These are phyloP conservation scores for Cliona cf. orientalis DNA, from an alignment of 37 sponge, comb jelly and placozoan genomes.

Conservation along the genomic window DNA sequence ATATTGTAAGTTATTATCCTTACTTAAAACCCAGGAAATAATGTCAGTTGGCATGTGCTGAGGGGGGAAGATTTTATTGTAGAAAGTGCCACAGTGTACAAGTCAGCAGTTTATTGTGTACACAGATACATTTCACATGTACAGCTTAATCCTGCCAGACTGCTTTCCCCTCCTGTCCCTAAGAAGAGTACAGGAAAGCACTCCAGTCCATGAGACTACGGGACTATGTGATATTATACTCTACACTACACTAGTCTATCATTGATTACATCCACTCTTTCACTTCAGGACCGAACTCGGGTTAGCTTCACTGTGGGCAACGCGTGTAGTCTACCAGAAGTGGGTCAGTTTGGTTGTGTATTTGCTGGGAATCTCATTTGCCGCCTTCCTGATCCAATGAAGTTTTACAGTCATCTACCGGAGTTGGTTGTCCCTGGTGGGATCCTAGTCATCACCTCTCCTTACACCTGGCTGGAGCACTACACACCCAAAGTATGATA, in stretches of 20 bases:
- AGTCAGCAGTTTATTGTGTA: too few relatives aligned
- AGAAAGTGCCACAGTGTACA: too few relatives aligned
- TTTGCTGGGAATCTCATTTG: conserved; percentile 88
- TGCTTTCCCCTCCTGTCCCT: too few relatives aligned
- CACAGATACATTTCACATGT: too few relatives aligned
- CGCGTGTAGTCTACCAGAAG: conserved; percentile 73
- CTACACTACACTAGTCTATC: too few relatives aligned
- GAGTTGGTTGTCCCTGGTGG: conserved; percentile 80
- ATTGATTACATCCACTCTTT: too few relatives aligned
- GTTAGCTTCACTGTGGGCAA: conserved; percentile 72
- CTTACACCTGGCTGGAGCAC: conserved; percentile 85
- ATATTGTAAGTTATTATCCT: conserved; percentile 57
- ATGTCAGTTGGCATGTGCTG: too few relatives aligned
- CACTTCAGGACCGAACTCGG: conserved; percentile 61
- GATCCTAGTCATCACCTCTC: conserved; percentile 81
- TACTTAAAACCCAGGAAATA: not conserved
- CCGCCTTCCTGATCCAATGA: conserved; percentile 71
- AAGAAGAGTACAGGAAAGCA: too few relatives aligned
- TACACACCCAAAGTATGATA: conserved; percentile 80
- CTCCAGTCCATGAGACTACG: too few relatives aligned
- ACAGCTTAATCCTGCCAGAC: too few relatives aligned
- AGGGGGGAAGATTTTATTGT: not conserved
- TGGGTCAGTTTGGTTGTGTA: conserved; percentile 88
- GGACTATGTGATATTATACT: too few relatives aligned
- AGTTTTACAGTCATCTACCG: conserved; percentile 63